Percentiles rank a stretch among this genome's conserved stretches.
These are phyloP conservation scores for Eubasilissa regina DNA, from an alignment of 1,140 invertebrate species.

Conservation along the genomic window DNA sequence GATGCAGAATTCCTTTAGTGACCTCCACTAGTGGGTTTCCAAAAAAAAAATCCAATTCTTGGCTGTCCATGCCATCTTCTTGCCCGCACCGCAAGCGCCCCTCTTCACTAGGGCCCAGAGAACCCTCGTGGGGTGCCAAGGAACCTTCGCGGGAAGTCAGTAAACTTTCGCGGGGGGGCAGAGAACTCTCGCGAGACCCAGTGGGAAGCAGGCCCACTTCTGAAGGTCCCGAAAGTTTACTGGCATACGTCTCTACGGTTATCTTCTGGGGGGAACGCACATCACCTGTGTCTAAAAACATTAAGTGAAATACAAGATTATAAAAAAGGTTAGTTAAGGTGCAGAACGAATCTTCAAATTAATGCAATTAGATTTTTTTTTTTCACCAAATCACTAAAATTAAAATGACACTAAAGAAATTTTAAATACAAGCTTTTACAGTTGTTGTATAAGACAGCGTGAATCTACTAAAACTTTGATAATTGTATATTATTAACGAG, in stretches of 20 bases:
- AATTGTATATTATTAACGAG: too few relatives aligned
- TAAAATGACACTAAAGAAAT: neutral
- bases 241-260: slow-evolving; percentile 72
- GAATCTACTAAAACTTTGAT: too few relatives aligned
- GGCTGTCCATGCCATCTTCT: slow-evolving; percentile 61
- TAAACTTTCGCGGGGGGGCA: slow-evolving; percentile 43
- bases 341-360: neutral
- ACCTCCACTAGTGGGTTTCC: slow-evolving; percentile 98
- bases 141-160: neutral
- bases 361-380: neutral
- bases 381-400: neutral
- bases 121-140: too few relatives aligned
- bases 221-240: slow-evolving; percentile 64
- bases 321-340: too few relatives aligned
- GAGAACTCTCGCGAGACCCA: slow-evolving; percentile 64
- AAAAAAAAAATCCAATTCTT: slow-evolving; percentile 90
- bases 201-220: slow-evolving; percentile 49
- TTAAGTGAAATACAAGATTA: neutral
- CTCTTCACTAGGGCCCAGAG: too few relatives aligned
- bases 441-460: neutral
- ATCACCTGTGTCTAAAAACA: slow-evolving; percentile 27
- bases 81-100: too few relatives aligned
- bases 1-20: slow-evolving; percentile 95
- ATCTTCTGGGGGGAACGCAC: slow-evolving; percentile 67
- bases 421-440: neutral